A percentile compares a stretch with the other conserved stretches of the same genome.
Conservation (phyloP, 2,113 vertebrate species). For the Scytalopus superciliaris region DNA sequence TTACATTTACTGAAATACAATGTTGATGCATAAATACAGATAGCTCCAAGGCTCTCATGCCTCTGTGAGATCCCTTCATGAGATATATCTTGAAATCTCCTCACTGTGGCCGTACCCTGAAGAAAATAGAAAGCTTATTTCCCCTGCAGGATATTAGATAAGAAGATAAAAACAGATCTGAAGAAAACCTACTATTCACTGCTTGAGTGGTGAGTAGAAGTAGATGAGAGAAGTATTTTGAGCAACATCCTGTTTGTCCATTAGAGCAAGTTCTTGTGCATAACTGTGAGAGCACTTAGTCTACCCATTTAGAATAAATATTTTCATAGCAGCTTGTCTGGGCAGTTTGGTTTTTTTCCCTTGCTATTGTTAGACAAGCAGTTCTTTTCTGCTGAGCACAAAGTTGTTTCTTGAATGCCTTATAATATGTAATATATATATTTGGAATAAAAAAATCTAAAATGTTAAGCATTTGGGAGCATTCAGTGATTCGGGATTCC, state of each 20-base stretch:
- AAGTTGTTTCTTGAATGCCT: background rate
- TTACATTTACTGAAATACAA: background rate
- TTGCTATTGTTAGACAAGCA: background rate
- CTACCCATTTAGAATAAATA: background rate
- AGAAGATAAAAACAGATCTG: background rate
- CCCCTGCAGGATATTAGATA: background rate
- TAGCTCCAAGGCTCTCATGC: background rate
- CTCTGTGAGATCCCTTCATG: background rate
- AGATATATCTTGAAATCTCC: background rate
- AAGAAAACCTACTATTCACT: background rate
- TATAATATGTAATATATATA: background rate
- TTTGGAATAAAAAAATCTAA: background rate
- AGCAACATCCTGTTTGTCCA: background rate
- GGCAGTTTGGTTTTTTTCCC: background rate
- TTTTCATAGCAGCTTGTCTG: background rate
- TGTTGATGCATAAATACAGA: background rate
- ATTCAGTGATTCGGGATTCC: background rate
- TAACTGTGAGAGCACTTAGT: background rate
- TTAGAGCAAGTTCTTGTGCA: background rate
- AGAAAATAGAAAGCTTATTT: background rate
- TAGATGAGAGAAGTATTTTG: background rate
- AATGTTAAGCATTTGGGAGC: background rate
- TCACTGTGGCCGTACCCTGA: background rate
- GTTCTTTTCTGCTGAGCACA: background rate
- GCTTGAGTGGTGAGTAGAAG: background rate